Evolutionary conservation across 2,797 vertebrate species (phyloP).

Genomic region (Gymnoscopelus microlampas): DNA sequence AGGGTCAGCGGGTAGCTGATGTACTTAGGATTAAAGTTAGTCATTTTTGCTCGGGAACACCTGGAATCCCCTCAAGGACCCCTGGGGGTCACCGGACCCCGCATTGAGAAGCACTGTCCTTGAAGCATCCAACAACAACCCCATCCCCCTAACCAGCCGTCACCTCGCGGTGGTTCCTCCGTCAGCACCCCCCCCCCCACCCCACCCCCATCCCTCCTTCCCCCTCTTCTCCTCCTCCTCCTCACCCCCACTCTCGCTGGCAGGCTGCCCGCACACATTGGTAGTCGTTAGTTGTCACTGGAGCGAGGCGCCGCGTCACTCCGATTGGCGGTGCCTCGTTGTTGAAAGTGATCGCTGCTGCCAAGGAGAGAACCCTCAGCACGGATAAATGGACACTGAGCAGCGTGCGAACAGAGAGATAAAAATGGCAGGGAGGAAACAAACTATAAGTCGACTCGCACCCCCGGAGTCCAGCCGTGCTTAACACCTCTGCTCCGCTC

Average conservation of each 20-base stretch:
- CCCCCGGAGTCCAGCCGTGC: constrained; percentile 36
- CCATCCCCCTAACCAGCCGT: not conserved
- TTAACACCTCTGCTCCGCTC: constrained; percentile 32
- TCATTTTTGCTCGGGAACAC: too few relatives aligned
- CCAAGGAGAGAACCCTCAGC: constrained; percentile 69
- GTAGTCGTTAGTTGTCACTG: constrained; percentile 76
- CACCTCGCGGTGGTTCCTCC: not conserved
- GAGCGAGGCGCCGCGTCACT: constrained; percentile 71
- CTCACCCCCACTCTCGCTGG: constrained; percentile 57
- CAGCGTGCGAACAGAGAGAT: constrained; percentile 73
- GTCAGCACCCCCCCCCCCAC: not conserved
- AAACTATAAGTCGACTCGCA: constrained; percentile 42
- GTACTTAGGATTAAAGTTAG: too few relatives aligned
- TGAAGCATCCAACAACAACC: constrained; percentile 44
- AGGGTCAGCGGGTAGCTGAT: too few relatives aligned
- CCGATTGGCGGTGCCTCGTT: constrained; percentile 68
- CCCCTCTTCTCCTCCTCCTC: not conserved
- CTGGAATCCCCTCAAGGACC: too few relatives aligned
- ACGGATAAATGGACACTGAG: constrained; percentile 70
- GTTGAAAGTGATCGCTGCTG: constrained; percentile 73
- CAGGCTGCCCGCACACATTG: constrained; percentile 71
- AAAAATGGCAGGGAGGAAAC: constrained; percentile 58
- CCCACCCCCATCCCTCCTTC: constrained; percentile 40
- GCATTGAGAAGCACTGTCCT: constrained; percentile 27
- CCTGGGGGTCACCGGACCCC: too few relatives aligned